Evolutionary conservation across 1,140 invertebrate species (phyloP), one percentile per base, ranked within the genome.

Genomic region (Diprion similis): DNA sequence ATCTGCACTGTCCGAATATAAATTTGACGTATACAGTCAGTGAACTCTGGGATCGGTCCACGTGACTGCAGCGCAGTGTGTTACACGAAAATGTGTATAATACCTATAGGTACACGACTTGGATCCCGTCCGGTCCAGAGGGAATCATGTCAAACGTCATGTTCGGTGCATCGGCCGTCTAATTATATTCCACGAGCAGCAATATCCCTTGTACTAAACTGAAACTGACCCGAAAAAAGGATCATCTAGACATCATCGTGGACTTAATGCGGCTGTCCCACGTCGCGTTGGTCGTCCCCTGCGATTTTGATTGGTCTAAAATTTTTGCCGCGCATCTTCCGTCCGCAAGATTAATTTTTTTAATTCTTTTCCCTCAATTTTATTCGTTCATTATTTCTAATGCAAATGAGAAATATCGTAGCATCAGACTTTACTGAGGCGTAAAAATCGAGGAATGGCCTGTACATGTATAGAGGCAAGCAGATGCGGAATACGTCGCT

Each of bases 141-240:
- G 51, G 51, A 59, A 15, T 81, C 81, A 79, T 79, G 80, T 81
- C 79, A 79, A 79, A 79, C 79, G 79, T 83, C 81, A 82, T 79
- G 80, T 83, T 79, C 73, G 76, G 73, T 78, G 82, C 78, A 81
- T 81, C 79, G 73, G 75, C 71, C 79, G 74, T 81, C 82, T 80
- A 84, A 82, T 85, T 82, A 81, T 81, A 83, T 82, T 81, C 78
- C 77, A 76, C 83, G 83, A 83, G 83, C 79, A 78, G 78, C 80
- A 80, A 83, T 75, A 79, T 80, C 82, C 78, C 79, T 74, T 68
- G 77, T 51, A 75, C 82, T 80, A 84, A 86, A 86, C 85, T 86
- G 84, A 86, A 86, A 86, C 77, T 78, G 80, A 79, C 79, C 82
- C 11, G 76, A 85, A 81, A 83, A 81, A 86, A 85, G 82, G 84